A percentile compares a stretch with the other conserved stretches of the same genome.
Conservation (phyloP, 2,113 vertebrate species). For the Chinchilla lanigera region DNA sequence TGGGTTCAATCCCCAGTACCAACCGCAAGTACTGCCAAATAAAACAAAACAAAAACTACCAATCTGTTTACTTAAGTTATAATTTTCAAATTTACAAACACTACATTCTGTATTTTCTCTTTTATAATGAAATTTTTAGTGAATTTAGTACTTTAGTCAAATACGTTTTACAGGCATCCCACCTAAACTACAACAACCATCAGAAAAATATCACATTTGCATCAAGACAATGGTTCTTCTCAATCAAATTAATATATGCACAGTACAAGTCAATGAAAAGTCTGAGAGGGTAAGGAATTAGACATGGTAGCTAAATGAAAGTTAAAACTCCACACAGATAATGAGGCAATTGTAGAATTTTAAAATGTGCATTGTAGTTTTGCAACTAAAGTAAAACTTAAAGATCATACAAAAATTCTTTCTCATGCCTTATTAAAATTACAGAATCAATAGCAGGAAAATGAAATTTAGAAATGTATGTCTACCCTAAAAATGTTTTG, state of each 20-base stretch:
- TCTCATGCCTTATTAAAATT: constrained; percentile 60
- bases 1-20: neutral
- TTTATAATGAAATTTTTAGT: neutral
- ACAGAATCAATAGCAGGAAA: neutral
- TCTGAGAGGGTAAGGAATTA: constrained; percentile 4
- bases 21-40: neutral
- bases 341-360: constrained; percentile 35
- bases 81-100: constrained; percentile 44
- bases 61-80: neutral
- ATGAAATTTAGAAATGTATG: constrained; percentile 65
- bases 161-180: neutral
- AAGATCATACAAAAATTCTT: constrained; percentile 58
- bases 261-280: neutral
- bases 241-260: neutral
- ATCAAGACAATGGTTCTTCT: neutral
- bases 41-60: neutral
- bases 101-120: constrained; percentile 38
- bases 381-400: constrained; percentile 64
- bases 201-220: neutral
- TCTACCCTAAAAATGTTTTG: constrained; percentile 34
- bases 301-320: neutral
- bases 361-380: constrained; percentile 62
- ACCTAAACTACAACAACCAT: constrained; percentile 32
- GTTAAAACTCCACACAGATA: neutral
- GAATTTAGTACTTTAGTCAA: neutral